Conservation (phyloP, 53 echinoderm and acorn worm species). For the Hippasteria phrygiana region DNA sequence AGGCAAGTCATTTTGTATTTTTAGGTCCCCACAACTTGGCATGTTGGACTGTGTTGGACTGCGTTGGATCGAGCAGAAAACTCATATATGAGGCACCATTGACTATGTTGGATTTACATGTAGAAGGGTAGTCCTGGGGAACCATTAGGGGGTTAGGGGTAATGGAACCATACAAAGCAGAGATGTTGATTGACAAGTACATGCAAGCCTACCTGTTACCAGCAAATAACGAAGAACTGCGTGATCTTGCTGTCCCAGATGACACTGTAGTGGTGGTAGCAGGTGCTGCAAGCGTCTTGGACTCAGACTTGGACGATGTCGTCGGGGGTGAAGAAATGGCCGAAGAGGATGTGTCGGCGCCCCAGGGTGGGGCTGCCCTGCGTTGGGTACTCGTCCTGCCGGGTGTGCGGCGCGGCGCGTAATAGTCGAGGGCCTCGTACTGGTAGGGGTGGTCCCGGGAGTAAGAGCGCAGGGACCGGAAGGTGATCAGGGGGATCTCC, state of each 20-base stretch:
- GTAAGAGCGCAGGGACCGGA: slow-evolving; percentile 86
- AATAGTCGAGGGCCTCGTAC: slow-evolving; percentile 89
- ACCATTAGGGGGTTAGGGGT: too few relatives aligned
- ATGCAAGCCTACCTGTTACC: background rate
- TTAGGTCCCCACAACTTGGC: too few relatives aligned
- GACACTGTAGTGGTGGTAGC: slow-evolving; percentile 4
- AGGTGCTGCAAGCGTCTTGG: slow-evolving; percentile 22
- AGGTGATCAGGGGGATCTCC: slow-evolving; percentile 59
- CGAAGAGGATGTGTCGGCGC: slow-evolving; percentile 59
- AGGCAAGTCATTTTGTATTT: too few relatives aligned
- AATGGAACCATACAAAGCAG: background rate
- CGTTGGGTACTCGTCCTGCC: slow-evolving; percentile 76
- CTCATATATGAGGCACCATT: too few relatives aligned
- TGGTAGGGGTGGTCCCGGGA: slow-evolving; percentile 90
- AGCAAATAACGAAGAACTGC: slow-evolving; percentile 30
- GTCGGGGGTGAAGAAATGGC: slow-evolving; percentile 45
- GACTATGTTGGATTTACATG: too few relatives aligned
- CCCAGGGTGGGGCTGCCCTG: slow-evolving; percentile 76
- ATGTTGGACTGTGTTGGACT: too few relatives aligned
- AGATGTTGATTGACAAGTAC: background rate
- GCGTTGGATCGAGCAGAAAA: too few relatives aligned
- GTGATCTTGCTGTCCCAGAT: slow-evolving; percentile 47
- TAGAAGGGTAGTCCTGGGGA: too few relatives aligned
- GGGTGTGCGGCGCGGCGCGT: slow-evolving; percentile 82
- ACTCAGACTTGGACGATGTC: slow-evolving; percentile 52